Evolutionary conservation across 2,797 vertebrate species (phyloP), one percentile per base, ranked within the genome.

Genomic region (Geotria australis): DNA sequence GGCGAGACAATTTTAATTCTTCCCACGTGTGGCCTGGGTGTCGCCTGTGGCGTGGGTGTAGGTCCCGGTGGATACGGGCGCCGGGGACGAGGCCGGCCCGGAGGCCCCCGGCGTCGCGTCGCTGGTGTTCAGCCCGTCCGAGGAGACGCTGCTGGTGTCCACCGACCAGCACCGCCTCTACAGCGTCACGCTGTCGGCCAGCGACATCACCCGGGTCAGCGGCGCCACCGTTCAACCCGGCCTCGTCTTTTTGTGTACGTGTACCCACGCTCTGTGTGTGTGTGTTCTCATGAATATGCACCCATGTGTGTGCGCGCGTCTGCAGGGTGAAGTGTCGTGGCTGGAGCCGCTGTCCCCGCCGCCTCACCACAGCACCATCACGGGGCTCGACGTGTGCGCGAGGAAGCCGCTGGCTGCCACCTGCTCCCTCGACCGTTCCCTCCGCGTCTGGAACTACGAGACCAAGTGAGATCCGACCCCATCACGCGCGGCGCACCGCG

Each of bases 361-460:
- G 2, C 70, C 84, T 64, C 89, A 96, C 70, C 83, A 77, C 1
- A 74, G 74, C 59, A 60, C 72, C 3, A 71, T 96, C 68, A 85
- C 80, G 2, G 84, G 85, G 49, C 73, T 96, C 64, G 79, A 80
- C 14, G 59, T 73, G 65, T 93, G 88, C 64, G 64, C 75, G 60
- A 77, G 81, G 60, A 95, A 91, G 65, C 80, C 88, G 2, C 69
- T 91, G 15, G 67, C 81, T 53, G 85, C 80, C 65, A 93, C 84
- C 57, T 77, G 84, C 67, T 91, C 88, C 24, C 61, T 83, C 66
- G 89, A 96, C 69, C 73, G 65, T 65, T 85, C 86, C 8, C 65
- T 96, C 46, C 79, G 78, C 65, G 75, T 96, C 70, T 96, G 89
- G 88, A 93, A 93, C 70, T 93, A 83, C 1, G 76, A 81, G 61